Percentiles rank a stretch among this genome's conserved stretches.
phyloP scores from a whole-genome alignment of 2,797 vertebrate genomes.

The Squalus acanthias region DNA sequence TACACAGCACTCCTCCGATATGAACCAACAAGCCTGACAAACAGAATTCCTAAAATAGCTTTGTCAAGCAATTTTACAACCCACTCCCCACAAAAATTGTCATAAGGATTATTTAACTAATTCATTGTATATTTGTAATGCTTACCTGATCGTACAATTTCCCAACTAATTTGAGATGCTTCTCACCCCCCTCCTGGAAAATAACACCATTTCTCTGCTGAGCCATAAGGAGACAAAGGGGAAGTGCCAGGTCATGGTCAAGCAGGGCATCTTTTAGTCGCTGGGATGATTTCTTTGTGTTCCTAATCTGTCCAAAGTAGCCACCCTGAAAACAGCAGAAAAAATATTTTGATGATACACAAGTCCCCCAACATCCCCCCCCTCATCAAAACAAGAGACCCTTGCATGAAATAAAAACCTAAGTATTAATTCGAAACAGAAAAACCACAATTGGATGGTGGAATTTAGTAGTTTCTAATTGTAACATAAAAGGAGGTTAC shows the following conservation, averaged over 20 bases:
- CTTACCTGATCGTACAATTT: slow-evolving; percentile 94
- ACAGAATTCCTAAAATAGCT: background rate
- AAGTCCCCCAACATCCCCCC: background rate
- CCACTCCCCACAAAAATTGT: background rate
- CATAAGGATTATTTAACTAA: background rate
- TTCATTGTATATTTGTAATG: background rate
- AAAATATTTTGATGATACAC: background rate
- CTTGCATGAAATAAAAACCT: background rate
- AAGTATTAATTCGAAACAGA: background rate
- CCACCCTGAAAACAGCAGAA: slow-evolving; percentile 69
- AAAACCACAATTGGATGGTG: background rate
- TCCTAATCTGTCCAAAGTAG: slow-evolving; percentile 96
- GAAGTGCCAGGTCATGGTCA: slow-evolving; percentile 91
- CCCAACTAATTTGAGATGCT: slow-evolving; percentile 94
- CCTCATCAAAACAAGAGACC: slow-evolving; percentile 36
- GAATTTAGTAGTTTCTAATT: background rate
- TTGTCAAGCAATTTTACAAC: background rate
- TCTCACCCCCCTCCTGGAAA: slow-evolving; percentile 94
- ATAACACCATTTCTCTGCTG: slow-evolving; percentile 95
- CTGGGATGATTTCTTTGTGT: slow-evolving; percentile 98
- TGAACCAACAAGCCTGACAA: background rate
- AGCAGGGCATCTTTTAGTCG: slow-evolving; percentile 88
- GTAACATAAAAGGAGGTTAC: background rate
- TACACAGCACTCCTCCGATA: background rate
- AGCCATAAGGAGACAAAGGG: slow-evolving; percentile 93